Percentiles rank a stretch among this genome's conserved stretches.
Conservation (phyloP, 2,888 invertebrate genomes). For the Mesorhabditis belari region DNA sequence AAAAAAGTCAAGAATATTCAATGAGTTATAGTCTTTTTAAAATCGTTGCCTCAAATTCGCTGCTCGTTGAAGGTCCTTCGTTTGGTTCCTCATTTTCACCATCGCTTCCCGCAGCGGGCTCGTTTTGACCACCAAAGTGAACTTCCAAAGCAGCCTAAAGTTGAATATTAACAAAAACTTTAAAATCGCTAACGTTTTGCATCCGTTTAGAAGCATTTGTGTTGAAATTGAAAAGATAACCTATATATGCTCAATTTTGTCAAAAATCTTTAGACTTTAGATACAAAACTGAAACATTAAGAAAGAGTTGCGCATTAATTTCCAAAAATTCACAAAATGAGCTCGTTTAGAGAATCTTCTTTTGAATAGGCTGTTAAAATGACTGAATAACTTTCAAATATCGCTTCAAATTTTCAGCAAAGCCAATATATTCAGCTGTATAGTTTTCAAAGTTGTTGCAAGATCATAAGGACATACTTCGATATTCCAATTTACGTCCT, state of each 20-base stretch:
- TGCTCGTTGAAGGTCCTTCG: constrained; percentile 5
- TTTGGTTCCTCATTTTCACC: neutral
- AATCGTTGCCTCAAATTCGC: neutral
- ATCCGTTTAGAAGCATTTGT: too few species aligned
- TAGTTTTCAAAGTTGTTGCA: too few species aligned
- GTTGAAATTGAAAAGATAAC: too few species aligned
- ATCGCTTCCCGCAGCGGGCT: neutral
- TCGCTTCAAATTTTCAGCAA: constrained; percentile 8
- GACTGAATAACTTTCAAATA: neutral
- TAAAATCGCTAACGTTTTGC: too few species aligned
- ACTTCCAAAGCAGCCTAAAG: neutral
- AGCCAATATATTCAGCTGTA: constrained; percentile 8
- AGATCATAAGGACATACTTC: constrained; percentile 48
- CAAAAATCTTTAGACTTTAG: too few species aligned
- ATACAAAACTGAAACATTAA: too few species aligned
- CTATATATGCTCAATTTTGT: too few species aligned
- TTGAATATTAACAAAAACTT: too few species aligned
- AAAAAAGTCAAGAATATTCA: too few species aligned
- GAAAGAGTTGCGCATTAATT: too few species aligned
- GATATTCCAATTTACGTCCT: constrained; percentile 60
- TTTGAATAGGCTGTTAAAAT: neutral
- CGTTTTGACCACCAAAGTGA: neutral
- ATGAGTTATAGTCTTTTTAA: too few species aligned
- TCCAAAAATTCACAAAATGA: too few species aligned
- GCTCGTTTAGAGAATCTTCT: neutral